Percentiles rank a stretch among this genome's conserved stretches.
Conservation (phyloP, 2,113 vertebrate genomes). For the Thamnaconus septentrionalis region DNA sequence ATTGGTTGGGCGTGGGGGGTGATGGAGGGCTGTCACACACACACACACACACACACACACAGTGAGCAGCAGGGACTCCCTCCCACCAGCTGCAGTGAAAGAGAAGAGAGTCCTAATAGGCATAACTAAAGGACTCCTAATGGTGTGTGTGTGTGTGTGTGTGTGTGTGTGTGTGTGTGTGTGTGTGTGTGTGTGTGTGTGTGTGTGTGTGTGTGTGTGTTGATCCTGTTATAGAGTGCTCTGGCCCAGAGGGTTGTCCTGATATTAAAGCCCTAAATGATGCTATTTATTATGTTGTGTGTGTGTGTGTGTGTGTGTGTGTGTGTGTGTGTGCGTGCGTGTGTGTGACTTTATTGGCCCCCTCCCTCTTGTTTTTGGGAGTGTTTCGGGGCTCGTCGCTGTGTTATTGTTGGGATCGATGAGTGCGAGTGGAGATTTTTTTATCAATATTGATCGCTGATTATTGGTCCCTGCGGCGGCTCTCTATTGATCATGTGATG, state of each 20-base stretch:
- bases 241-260: constrained; percentile 76
- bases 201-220: constrained; percentile 33
- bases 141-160: constrained; percentile 54
- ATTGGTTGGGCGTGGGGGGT: too few species aligned
- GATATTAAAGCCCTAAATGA: constrained; percentile 85
- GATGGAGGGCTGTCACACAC: too few species aligned
- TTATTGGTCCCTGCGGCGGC: constrained; percentile 78
- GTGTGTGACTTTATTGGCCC: constrained; percentile 64
- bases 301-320: constrained; percentile 32
- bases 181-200: constrained; percentile 27
- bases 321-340: constrained; percentile 32
- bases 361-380: too few species aligned
- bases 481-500: too few species aligned
- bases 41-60: constrained; percentile 28
- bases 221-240: constrained; percentile 77
- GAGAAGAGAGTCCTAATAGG: constrained; percentile 67
- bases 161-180: constrained; percentile 27
- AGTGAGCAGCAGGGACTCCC: constrained; percentile 71
- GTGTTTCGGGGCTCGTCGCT: too few species aligned
- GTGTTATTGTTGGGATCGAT: too few species aligned
- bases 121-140: constrained; percentile 75
- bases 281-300: constrained; percentile 82
- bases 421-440: constrained; percentile 9
- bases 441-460: constrained; percentile 91
- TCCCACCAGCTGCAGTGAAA: constrained; percentile 79